Conservation (phyloP, 1,140 invertebrate genomes). For the Sipha flava region DNA sequence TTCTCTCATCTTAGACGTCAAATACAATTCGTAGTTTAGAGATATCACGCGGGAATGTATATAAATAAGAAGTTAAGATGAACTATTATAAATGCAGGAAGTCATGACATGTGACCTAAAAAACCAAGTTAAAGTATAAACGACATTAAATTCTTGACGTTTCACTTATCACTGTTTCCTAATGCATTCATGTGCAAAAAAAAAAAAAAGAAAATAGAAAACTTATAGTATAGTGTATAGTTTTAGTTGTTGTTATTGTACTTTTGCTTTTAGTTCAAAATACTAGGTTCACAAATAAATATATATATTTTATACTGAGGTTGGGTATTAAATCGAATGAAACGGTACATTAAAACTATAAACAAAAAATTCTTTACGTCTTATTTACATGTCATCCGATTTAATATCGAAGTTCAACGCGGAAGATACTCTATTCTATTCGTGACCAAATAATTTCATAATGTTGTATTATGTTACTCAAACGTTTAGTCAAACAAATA, state of each 20-base stretch:
- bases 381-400: conserved; percentile 1
- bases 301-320: not conserved
- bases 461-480: not conserved
- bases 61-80: not conserved
- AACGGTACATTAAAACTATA: not conserved
- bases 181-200: not conserved
- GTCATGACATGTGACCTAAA: not conserved
- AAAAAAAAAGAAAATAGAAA: too few species aligned
- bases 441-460: not conserved
- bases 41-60: not conserved
- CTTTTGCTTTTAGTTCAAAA: not conserved
- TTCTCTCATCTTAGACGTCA: not conserved
- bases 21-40: not conserved
- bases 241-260: not conserved
- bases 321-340: not conserved
- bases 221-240: not conserved
- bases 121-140: not conserved
- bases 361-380: not conserved
- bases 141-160: not conserved
- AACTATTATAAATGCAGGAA: not conserved
- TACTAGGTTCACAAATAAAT: not conserved
- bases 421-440: not conserved
- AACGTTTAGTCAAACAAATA: too few species aligned
- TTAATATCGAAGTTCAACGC: not conserved
- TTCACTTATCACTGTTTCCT: not conserved